Conservation (phyloP, 1,140 invertebrate genomes). For the Zaprionus lachaisei region DNA sequence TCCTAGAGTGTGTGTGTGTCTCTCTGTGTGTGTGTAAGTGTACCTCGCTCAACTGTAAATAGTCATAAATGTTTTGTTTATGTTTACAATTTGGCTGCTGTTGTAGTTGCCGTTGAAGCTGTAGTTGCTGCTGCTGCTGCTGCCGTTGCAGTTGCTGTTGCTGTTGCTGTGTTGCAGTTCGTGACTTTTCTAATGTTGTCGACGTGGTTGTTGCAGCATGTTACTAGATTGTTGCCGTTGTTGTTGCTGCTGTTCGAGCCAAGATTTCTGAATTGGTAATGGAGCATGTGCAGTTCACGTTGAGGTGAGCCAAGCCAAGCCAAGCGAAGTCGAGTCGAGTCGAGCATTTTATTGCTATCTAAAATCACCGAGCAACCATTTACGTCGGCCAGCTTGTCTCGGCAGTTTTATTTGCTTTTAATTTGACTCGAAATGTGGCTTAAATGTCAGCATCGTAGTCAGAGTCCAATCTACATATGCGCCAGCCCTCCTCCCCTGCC, state of each 20-base stretch:
- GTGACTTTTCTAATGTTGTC: slow-evolving; percentile 80
- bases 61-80: slow-evolving; percentile 83
- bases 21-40: slow-evolving; percentile 37
- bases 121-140: slow-evolving; percentile 56
- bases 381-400: slow-evolving; percentile 59
- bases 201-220: slow-evolving; percentile 72
- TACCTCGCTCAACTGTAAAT: slow-evolving; percentile 76
- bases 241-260: slow-evolving; percentile 47
- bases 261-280: slow-evolving; percentile 82
- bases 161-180: slow-evolving; percentile 65
- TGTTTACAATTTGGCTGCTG: slow-evolving; percentile 81
- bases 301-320: slow-evolving; percentile 56
- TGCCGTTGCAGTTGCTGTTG: slow-evolving; percentile 41
- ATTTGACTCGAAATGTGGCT: slow-evolving; percentile 67
- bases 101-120: slow-evolving; percentile 48
- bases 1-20: slow-evolving; percentile 25
- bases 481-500: not conserved
- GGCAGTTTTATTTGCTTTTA: slow-evolving; percentile 76
- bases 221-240: slow-evolving; percentile 25
- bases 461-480: slow-evolving; percentile 62
- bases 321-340: slow-evolving; percentile 15
- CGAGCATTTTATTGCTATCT: slow-evolving; percentile 79
- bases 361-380: slow-evolving; percentile 72
- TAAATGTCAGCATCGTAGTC: slow-evolving; percentile 61
- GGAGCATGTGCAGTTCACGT: slow-evolving; percentile 76